Evolutionary conservation across 2,797 vertebrate genomes (phyloP).

Genomic region (Cirrhinus mrigala): DNA sequence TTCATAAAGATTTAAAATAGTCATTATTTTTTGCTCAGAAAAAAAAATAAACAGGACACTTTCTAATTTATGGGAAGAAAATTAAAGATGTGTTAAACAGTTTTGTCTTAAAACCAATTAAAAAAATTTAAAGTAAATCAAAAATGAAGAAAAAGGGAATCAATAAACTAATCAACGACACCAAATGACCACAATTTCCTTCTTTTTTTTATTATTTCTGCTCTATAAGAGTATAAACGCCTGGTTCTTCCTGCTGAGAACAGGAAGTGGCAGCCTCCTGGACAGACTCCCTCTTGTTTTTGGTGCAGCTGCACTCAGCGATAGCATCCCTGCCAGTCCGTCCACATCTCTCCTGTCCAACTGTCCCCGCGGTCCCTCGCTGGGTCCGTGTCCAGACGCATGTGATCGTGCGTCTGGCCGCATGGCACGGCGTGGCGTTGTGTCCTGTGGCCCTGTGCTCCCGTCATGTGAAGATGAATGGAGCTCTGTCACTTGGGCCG

Average conservation of each 20-base stretch:
- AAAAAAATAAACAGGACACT: too few species aligned
- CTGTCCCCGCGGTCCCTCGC: background rate
- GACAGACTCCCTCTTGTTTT: conserved; percentile 26
- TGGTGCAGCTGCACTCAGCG: conserved; percentile 24
- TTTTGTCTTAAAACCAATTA: background rate
- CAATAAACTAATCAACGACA: background rate
- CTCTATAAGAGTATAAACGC: background rate
- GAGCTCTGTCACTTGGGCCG: conserved; percentile 87
- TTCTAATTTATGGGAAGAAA: too few species aligned
- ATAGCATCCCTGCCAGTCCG: conserved; percentile 28
- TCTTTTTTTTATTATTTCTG: background rate
- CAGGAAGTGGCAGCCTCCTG: conserved; percentile 20
- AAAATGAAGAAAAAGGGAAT: too few species aligned
- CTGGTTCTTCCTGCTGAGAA: background rate
- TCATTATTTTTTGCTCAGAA: too few species aligned
- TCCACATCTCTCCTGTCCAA: conserved; percentile 38
- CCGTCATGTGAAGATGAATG: conserved; percentile 80
- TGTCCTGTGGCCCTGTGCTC: conserved; percentile 58
- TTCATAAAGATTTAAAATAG: too few species aligned
- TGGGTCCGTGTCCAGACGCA: conserved; percentile 38
- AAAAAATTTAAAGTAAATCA: background rate
- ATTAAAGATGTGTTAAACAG: background rate
- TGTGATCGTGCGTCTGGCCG: conserved; percentile 14
- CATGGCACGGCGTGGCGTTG: conserved; percentile 37
- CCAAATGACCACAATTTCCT: background rate